Base-by-base conservation (phyloP, 2,113 vertebrate species). In the Mola mola region DNA sequence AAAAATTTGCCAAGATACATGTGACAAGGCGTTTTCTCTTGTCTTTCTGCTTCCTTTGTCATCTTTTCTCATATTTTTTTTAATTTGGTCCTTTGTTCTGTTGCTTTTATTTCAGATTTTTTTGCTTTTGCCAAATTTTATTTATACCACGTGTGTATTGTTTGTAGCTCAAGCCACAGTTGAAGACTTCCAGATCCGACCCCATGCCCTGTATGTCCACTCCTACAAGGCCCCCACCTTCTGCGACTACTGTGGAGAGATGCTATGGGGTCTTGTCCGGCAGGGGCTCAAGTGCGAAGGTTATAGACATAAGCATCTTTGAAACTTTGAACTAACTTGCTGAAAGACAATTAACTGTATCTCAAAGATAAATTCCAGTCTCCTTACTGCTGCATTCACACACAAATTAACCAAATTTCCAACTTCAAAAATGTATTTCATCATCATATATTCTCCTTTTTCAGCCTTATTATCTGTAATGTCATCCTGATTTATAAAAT, bases 221-320 rank as follows among this genome's bases (percentile, higher is more conserved):
- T 99, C 97, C 76, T 99, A 99, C 90, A 99, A 99, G 84, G 95
- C 97, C 61, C 97, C 97, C 78, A 96, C 97, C 63, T 99, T 99
- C 89, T 99, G 97, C 75, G 97, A 99, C 91, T 98, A 99, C 92
- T 99, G 97, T 9, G 97, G 97, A 68, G 97, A 99, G 89, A 99
- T 99, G 97, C 94, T 99, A 37, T 99, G 97, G 96, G 97, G 97
- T 79, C 93, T 99, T 53, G 96, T 99, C 79, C 95, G 97, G 44
- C 97, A 99, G 81, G 97, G 97, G 42, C 93, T 99, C 71, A 99
- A 99, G 93, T 99, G 97, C 88, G 97, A 99, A 96, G 97, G 97
- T 98, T 85, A 81, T 92, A 25, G 26, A 15, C 4, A 6, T 16
- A 36, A 2, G 55, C 19, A 15, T 13, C 36, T 0, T 10, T 1